Evolutionary conservation across 2,888 invertebrate species (phyloP), one percentile per base, ranked within the genome.

Genomic region (Quadriops clusia): DNA sequence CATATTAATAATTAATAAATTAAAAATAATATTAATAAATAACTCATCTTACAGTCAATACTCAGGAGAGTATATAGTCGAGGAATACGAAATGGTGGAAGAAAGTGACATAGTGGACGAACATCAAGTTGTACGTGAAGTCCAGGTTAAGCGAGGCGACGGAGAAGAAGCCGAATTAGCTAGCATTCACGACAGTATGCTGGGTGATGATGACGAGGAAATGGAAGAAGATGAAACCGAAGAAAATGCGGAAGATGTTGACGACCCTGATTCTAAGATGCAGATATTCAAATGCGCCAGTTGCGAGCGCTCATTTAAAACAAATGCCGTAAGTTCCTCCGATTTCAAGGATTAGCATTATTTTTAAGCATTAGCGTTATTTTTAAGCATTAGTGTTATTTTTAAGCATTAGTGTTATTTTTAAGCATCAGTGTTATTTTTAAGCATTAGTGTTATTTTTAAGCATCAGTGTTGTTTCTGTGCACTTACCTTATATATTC

Each of bases 231-330:
- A 33, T 9, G 33, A 34, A 14, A 28, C 26, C 21, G 43, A 43
- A 8, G 36, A 15, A 4, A 17, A 24, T 25, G 39, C 35, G 11
- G 39, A 41, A 15, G 32, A 32, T 5, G 40, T 33, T 3, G 32
- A 37, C 6, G 39, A 41, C 18, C 29, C 36, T 4, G 38, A 40
- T 14, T n/a, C n/a, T n/a, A n/a, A n/a, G 36, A 36, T 16, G 32
- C 36, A 3, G 30, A 29, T 23, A 33, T 18, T 23, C 30, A 30
- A 9, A 20, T 58, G 58, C 35, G 43, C 48, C 30, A 37, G 51
- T 34, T 59, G 58, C 38, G 33, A 47, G 5, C 46, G 53, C 30
- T 39, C 34, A 25, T 58, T 57, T 38, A 55, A 52, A 42, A 53
- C 56, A 30, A 28, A 50, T 13, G 50, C 53, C 13, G 58, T 58